Evolutionary conservation across 2,888 invertebrate species (phyloP).

Genomic region (Cynaeus angustus): DNA sequence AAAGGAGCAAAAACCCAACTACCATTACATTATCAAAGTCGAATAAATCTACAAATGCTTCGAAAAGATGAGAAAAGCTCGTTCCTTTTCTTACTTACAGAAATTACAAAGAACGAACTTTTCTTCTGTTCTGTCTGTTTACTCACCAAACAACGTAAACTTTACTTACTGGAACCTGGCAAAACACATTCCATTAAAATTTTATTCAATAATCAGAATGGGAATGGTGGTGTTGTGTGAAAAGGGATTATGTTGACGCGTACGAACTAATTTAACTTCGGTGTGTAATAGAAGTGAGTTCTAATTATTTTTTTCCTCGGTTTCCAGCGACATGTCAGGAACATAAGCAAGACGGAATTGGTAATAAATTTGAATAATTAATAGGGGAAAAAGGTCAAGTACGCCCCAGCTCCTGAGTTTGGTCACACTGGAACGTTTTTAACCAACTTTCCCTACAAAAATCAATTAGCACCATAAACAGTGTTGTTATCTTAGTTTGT

Average conservation of each 20-base stretch:
- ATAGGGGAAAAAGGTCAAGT: too few relatives aligned
- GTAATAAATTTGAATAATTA: too few relatives aligned
- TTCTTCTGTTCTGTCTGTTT: slow-evolving; percentile 50
- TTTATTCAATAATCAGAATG: slow-evolving; percentile 23
- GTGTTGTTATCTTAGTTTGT: slow-evolving; percentile 21
- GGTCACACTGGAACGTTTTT: too few relatives aligned
- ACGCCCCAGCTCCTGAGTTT: too few relatives aligned
- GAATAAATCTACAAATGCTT: slow-evolving; percentile 56
- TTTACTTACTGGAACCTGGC: slow-evolving; percentile 64
- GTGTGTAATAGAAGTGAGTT: slow-evolving; percentile 11
- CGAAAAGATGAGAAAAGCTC: slow-evolving; percentile 55
- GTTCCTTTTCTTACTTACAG: slow-evolving; percentile 30
- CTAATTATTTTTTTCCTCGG: slow-evolving; percentile 22
- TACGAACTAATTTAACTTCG: slow-evolving; percentile 30
- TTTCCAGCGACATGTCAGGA: slow-evolving; percentile 3
- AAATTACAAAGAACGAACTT: slow-evolving; percentile 50
- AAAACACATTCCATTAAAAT: slow-evolving; percentile 59
- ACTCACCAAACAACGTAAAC: slow-evolving; percentile 61
- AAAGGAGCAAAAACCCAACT: slow-evolving; percentile 39
- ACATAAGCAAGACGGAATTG: slow-evolving; percentile 20
- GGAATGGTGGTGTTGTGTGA: slow-evolving; percentile 23
- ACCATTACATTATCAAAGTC: slow-evolving; percentile 32
- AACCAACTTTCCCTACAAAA: background rate
- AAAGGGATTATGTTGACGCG: slow-evolving; percentile 38
- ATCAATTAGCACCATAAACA: slow-evolving; percentile 18